Evolutionary conservation across 1,140 invertebrate genomes (phyloP), one percentile per base, ranked within the genome.

Genomic region (Papilio helenus): DNA sequence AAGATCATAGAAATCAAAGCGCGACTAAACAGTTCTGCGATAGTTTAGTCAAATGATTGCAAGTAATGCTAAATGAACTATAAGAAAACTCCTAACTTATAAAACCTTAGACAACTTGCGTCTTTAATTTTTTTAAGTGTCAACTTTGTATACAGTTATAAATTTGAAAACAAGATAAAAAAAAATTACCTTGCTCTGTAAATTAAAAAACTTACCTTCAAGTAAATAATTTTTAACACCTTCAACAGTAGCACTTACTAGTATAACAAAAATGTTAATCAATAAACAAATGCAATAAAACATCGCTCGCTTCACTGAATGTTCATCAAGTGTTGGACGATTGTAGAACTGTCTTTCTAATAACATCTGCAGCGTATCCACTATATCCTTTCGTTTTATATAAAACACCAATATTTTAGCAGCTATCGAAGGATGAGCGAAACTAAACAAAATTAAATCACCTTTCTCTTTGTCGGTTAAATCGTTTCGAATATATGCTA

Each of bases 381-480:
- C 83, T 8, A 89, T 83, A 16, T 81, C 49, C 3, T 79, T 51
- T 42, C 76, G 86, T 26, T 84, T 79, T 9, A 85, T 49, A 42
- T 85, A 86, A 10, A 88, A 68, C 2, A 83, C 76, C 0, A 87
- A 0, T 1, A 84, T 83, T 71, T 90, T 90, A 0, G 49, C 39
- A 3, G 20, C 71, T 5, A 90, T 81, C 5, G 79, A 26, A 0
- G 85, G 79, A 49, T 88, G 87, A 0, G 83, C 86, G 26, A 88
- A 81, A 26, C 72, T 84, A 49, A 89, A 84, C 73, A 87, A 85
- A 0, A 88, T 77, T 18, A 86, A 39, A 79, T 91, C 88, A 58
- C 86, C 86, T 74, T 80, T 87, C 68, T 91, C 89, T 34, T 85
- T 84, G 0, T 79, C 79, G 0, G 49, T 83, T n/a, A 89, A 39